These are phyloP conservation scores for Erythrocercus mccallii DNA, from an alignment of 2,113 vertebrate genomes.

Conservation along the genomic window DNA sequence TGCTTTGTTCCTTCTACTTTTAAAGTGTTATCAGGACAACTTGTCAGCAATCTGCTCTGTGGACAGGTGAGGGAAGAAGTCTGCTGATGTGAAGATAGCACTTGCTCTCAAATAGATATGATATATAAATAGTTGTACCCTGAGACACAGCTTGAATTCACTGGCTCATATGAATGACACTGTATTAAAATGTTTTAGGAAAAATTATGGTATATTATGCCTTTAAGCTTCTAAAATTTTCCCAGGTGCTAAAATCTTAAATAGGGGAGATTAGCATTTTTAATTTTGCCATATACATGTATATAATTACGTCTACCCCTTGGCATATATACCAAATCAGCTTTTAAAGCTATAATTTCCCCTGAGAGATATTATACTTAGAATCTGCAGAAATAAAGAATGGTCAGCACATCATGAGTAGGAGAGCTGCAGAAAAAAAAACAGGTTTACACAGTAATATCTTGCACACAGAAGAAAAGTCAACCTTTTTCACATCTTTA, in stretches of 20 bases:
- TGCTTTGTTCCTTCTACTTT: background rate
- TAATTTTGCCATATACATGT: background rate
- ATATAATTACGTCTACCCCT: background rate
- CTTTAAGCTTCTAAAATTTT: background rate
- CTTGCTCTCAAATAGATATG: background rate
- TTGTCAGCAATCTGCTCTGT: background rate
- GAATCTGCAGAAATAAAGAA: background rate
- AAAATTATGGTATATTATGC: accelerated
- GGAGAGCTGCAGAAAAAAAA: background rate
- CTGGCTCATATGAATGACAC: background rate
- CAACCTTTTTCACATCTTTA: background rate
- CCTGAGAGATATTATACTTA: background rate
- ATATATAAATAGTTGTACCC: background rate
- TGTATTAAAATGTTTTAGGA: background rate
- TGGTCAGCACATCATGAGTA: background rate
- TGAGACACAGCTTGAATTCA: background rate
- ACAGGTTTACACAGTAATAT: background rate
- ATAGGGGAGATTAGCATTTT: background rate
- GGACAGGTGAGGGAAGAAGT: background rate
- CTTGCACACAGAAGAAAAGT: background rate
- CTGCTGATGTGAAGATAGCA: background rate
- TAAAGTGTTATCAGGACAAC: background rate
- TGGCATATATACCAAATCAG: background rate
- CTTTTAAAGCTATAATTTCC: background rate
- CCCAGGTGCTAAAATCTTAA: background rate